Percentiles rank a stretch among this genome's conserved stretches.
These are phyloP conservation scores for Calosoma granatense DNA, from an alignment of 1,140 invertebrate species.

Conservation along the genomic window DNA sequence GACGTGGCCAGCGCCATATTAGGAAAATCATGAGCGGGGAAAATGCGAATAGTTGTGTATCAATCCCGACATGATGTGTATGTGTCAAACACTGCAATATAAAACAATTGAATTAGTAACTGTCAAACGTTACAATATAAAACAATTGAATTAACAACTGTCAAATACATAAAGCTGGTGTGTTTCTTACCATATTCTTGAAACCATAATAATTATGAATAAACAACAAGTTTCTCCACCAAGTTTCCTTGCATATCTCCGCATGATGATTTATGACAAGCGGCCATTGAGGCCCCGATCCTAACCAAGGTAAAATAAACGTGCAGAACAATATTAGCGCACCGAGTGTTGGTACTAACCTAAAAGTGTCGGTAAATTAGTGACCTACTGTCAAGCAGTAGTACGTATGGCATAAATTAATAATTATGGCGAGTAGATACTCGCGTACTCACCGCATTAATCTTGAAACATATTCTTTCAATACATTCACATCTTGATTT, in stretches of 20 bases:
- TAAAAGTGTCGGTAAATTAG: too few relatives aligned
- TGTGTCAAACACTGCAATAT: constrained; percentile 49
- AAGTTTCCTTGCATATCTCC: constrained; percentile 45
- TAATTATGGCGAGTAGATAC: background rate
- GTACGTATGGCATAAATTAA: background rate
- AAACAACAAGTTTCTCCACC: constrained; percentile 51
- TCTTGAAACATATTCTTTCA: constrained; percentile 47
- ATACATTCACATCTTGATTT: constrained; percentile 45
- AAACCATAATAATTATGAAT: constrained; percentile 53
- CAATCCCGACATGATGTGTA: constrained; percentile 64
- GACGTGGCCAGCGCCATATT: constrained; percentile 51
- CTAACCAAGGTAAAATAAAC: constrained; percentile 47
- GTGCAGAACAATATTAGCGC: constrained; percentile 54
- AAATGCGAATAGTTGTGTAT: constrained; percentile 66
- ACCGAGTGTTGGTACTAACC: constrained; percentile 46
- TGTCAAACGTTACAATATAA: constrained; percentile 44
- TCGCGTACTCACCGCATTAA: constrained; percentile 42
- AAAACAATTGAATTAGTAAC: background rate
- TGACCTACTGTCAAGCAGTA: too few relatives aligned
- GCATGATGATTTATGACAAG: constrained; percentile 49
- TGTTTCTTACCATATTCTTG: constrained; percentile 44
- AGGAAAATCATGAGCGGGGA: constrained; percentile 56
- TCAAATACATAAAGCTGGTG: constrained; percentile 33
- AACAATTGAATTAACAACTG: constrained; percentile 19
- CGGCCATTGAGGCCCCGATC: constrained; percentile 51